Percentiles rank a stretch among this genome's conserved stretches.
These are phyloP conservation scores for Hemaris fuciformis DNA, from an alignment of 2,888 invertebrate genomes.

Conservation along the genomic window DNA sequence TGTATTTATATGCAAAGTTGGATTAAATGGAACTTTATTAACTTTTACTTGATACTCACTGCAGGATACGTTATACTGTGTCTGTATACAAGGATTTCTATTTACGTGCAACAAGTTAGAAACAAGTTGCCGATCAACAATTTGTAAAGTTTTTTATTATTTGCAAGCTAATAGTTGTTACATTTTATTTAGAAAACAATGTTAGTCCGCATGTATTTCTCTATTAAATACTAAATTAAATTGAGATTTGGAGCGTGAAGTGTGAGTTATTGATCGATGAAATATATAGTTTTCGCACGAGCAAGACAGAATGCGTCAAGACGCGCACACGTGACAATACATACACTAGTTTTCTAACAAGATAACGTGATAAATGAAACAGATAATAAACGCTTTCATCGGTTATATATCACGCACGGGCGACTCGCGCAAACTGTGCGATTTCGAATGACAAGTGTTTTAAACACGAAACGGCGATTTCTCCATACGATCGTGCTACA, in stretches of 20 bases:
- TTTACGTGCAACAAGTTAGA: background rate
- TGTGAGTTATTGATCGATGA: background rate
- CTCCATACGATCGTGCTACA: constrained; percentile 11
- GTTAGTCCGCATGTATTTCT: background rate
- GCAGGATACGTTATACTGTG: background rate
- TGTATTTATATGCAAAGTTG: constrained; percentile 11
- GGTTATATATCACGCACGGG: constrained; percentile 5
- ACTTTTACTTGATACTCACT: background rate
- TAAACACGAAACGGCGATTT: constrained; percentile 17
- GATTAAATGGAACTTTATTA: background rate
- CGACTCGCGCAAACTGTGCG: constrained; percentile 12
- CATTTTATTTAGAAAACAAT: too few relatives aligned
- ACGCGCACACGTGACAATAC: constrained; percentile 15
- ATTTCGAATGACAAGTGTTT: constrained; percentile 27
- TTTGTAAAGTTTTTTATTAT: too few relatives aligned
- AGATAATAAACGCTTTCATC: constrained; percentile 26
- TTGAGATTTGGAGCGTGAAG: background rate
- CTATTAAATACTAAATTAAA: background rate
- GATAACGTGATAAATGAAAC: constrained; percentile 19
- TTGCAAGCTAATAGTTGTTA: too few relatives aligned
- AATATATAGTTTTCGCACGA: background rate
- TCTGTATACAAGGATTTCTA: background rate
- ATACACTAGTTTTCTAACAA: constrained; percentile 15
- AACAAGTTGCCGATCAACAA: too few relatives aligned
- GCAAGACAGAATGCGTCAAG: background rate